Conservation (phyloP, 2,113 vertebrate species). For the Nycticorax nycticorax region DNA sequence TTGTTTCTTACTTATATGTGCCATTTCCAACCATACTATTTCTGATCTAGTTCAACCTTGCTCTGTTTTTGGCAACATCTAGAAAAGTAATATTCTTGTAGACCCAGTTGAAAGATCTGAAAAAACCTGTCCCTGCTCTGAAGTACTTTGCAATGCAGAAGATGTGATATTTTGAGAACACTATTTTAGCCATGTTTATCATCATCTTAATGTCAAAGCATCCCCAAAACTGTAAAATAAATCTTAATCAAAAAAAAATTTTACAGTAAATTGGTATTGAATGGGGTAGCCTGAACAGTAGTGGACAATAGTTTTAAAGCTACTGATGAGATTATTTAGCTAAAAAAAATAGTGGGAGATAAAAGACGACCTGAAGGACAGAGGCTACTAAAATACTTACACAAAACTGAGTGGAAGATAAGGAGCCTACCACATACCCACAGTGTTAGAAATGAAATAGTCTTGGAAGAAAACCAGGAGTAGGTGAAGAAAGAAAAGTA, state of each 20-base stretch:
- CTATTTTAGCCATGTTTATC: neutral
- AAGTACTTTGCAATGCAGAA: neutral
- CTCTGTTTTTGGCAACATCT: neutral
- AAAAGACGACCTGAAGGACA: neutral
- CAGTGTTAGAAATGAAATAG: neutral
- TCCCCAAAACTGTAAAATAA: rapidly evolving
- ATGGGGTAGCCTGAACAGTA: neutral
- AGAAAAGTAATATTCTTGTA: neutral
- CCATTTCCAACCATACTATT: neutral
- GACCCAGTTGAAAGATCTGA: neutral
- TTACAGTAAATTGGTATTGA: neutral
- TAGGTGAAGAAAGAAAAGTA: neutral
- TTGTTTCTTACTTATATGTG: neutral
- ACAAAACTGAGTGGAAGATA: neutral
- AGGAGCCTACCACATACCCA: neutral
- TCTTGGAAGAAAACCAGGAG: neutral
- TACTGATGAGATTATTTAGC: neutral
- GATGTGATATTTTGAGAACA: neutral
- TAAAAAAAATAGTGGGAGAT: neutral
- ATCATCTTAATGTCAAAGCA: neutral
- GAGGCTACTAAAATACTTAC: neutral
- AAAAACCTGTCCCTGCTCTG: neutral
- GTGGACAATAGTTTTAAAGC: neutral
- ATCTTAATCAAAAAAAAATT: neutral
- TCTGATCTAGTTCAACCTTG: neutral